Percentiles rank a stretch among this genome's conserved stretches.
Evolutionary conservation across 2,113 vertebrate genomes (phyloP).

Genomic region (Rhodinocichla rosea): DNA sequence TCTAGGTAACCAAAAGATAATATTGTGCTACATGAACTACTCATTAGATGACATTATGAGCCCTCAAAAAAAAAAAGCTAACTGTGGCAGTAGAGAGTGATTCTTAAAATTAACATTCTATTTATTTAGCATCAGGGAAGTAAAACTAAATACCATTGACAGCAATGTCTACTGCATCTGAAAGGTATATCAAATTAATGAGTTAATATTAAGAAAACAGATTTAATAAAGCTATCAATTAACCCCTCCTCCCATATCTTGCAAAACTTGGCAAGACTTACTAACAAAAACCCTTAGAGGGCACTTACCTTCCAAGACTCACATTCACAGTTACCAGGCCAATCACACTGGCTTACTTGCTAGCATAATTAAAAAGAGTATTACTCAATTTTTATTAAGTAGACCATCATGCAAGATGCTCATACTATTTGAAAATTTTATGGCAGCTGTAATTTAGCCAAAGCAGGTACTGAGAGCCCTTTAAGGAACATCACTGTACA

Average conservation of each 20-base stretch:
- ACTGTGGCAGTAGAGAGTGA: background rate
- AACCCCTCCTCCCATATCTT: background rate
- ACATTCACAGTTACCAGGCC: background rate
- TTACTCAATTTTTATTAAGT: background rate
- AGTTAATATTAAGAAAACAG: background rate
- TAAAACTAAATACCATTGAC: background rate
- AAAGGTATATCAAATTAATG: background rate
- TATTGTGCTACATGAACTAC: background rate
- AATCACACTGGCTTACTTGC: background rate
- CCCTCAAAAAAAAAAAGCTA: background rate
- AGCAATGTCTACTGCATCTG: background rate
- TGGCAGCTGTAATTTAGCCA: background rate
- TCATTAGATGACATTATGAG: background rate
- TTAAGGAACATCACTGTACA: background rate
- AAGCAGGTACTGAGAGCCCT: background rate
- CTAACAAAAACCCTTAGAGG: background rate
- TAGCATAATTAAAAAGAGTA: background rate
- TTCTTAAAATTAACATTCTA: background rate
- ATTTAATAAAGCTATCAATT: constrained; percentile 5
- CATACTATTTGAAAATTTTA: background rate
- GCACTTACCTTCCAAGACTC: background rate
- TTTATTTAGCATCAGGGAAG: background rate
- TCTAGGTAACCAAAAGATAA: background rate
- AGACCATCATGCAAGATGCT: background rate
- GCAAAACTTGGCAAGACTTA: background rate